Percentiles rank a stretch among this genome's conserved stretches.
Evolutionary conservation across 2,888 invertebrate genomes (phyloP).

Genomic region (Cephus nigrinus): DNA sequence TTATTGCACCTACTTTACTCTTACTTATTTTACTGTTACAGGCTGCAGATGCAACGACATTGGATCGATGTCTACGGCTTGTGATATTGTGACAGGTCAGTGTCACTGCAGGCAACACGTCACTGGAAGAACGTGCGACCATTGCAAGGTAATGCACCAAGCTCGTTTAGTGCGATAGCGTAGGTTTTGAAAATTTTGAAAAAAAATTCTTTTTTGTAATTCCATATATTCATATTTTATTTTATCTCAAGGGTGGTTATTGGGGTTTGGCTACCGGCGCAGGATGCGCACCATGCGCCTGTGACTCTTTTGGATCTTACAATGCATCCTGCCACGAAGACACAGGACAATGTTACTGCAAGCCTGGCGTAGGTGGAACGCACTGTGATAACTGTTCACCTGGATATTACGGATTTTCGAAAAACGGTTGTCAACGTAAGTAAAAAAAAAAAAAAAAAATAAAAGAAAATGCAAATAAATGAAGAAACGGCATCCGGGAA

Average conservation of each 20-base stretch:
- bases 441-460: conserved; percentile 32
- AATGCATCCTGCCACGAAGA: conserved; percentile 78
- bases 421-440: conserved; percentile 82
- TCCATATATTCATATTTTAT: not conserved
- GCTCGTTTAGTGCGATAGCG: not conserved
- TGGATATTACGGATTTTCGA: conserved; percentile 82
- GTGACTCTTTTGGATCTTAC: conserved; percentile 77
- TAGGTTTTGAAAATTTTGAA: not conserved
- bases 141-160: conserved; percentile 73
- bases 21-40: conserved; percentile 68
- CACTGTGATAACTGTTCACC: conserved; percentile 80
- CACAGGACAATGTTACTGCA: conserved; percentile 83
- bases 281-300: conserved; percentile 87
- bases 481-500: not conserved
- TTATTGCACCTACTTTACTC: not conserved
- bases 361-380: conserved; percentile 79
- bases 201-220: not conserved
- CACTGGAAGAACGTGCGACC: conserved; percentile 79
- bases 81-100: conserved; percentile 82
- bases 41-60: conserved; percentile 86
- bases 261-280: conserved; percentile 80
- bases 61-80: conserved; percentile 77
- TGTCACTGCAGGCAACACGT: conserved; percentile 81
- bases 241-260: conserved; percentile 71
- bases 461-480: not conserved